Evolutionary conservation across 2,113 vertebrate genomes (phyloP).

Genomic region (Martes martes): DNA sequence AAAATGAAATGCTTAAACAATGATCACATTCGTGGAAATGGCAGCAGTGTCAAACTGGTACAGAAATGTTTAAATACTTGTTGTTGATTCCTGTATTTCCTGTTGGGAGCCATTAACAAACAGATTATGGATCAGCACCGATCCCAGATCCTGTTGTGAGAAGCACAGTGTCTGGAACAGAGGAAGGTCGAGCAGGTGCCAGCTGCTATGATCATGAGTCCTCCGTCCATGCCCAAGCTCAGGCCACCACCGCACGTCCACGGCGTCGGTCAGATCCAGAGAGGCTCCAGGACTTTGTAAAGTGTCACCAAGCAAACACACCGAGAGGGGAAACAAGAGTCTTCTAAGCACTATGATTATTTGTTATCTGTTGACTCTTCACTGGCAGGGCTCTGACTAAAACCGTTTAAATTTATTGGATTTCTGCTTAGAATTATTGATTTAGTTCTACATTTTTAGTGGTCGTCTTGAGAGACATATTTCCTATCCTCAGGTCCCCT

Average conservation of each 20-base stretch:
- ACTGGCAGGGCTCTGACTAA: background rate
- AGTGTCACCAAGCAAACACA: background rate
- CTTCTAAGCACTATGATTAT: background rate
- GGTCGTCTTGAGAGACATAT: background rate
- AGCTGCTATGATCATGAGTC: background rate
- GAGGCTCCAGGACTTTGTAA: background rate
- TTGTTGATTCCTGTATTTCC: background rate
- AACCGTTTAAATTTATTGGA: slow-evolving; percentile 29
- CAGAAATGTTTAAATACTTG: background rate
- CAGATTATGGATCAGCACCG: background rate
- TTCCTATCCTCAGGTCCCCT: background rate
- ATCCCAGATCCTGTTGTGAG: background rate
- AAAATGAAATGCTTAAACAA: background rate
- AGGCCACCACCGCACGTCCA: background rate
- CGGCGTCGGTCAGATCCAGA: too few species aligned
- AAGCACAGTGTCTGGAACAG: background rate
- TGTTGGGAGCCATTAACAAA: background rate
- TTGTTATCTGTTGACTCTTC: background rate
- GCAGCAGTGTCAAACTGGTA: background rate
- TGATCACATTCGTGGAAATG: background rate
- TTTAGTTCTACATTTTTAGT: background rate
- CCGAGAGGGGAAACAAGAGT: background rate
- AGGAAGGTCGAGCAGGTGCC: background rate
- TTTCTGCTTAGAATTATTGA: slow-evolving; percentile 5
- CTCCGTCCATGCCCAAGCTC: background rate